Evolutionary conservation across 2,797 vertebrate genomes (phyloP).

Genomic region (Scolopax bukidnonensis): DNA sequence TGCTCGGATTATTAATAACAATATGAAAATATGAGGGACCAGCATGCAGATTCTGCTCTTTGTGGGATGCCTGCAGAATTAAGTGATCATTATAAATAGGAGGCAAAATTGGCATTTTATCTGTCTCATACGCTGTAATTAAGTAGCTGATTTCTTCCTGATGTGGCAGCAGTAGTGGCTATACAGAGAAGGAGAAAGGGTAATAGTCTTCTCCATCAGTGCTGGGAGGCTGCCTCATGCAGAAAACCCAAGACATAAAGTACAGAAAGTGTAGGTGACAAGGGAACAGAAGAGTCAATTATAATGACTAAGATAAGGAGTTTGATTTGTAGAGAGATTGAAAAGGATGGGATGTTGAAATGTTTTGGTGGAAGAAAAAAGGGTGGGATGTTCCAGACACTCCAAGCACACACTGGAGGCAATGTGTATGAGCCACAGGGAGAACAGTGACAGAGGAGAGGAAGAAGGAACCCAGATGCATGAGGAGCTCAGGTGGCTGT

Average conservation of each 20-base stretch:
- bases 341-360: neutral
- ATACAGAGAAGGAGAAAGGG: constrained; percentile 19
- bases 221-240: neutral
- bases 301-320: neutral
- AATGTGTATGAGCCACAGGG: neutral
- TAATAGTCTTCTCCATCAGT: neutral
- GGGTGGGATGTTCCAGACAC: neutral
- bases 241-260: constrained; percentile 8
- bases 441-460: neutral
- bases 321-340: neutral
- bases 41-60: constrained; percentile 62
- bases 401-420: neutral
- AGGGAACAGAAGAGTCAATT: neutral
- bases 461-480: neutral
- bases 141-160: constrained; percentile 67
- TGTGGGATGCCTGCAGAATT: constrained; percentile 64
- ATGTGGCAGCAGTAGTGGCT: constrained; percentile 37
- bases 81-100: constrained; percentile 72
- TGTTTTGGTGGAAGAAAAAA: neutral
- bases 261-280: neutral
- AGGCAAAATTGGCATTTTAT: constrained; percentile 67
- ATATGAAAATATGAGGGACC: constrained; percentile 57
- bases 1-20: constrained; percentile 64
- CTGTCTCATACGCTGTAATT: constrained; percentile 57
- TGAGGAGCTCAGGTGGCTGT: neutral